Base-by-base conservation (phyloP, 2,797 vertebrate species). In the Hephaestus fuliginosus region DNA sequence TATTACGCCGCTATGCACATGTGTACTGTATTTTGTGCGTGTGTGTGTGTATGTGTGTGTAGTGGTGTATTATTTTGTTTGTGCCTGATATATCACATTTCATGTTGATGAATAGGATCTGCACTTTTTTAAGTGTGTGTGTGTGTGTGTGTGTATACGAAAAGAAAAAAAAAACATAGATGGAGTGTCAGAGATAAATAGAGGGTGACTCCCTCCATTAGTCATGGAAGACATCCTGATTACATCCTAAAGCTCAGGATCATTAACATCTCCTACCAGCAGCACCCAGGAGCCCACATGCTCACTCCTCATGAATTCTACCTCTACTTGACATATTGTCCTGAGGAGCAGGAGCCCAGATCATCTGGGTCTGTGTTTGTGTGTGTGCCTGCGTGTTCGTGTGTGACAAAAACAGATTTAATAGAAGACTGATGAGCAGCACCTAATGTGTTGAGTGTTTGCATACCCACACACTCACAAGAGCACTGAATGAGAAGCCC, bases 171-270 rank as follows among this genome's bases (percentile, higher is more conserved):
- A 46, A 73, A 58, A 69, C 14, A 62, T 3, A 82, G 69, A 76
- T 39, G n/a, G 58, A 51, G 44, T 63, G 60, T 84, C 58, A 77
- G 53, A 77, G 74, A 89, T 74, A 64, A 87, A 90, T 83, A 90
- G 57, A 78, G 33, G 67, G 67, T 2, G 65, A 69, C 67, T 83
- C 46, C 55, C 44, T 60, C 71, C 76, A 89, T 91, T 86, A 80
- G 74, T 91, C 88, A 91, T 68, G 44, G 72, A 84, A 53, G 84
- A 91, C 86, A 68, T 76, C 65, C 82, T 84, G 76, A 87, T 86
- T 81, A 84, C 78, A 25, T 25, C 25, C 25, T 76, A 84, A 76
- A 84, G 68, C 69, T 53, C 25, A 14, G 74, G 70, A 79, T 84
- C 84, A 89, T 92, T 90, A 88, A 74, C 73, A 88, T 86, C 82